A percentile compares a stretch with the other conserved stretches of the same genome.
These are phyloP conservation scores for Limanda limanda DNA, from an alignment of 2,113 vertebrate genomes.

Conservation along the genomic window DNA sequence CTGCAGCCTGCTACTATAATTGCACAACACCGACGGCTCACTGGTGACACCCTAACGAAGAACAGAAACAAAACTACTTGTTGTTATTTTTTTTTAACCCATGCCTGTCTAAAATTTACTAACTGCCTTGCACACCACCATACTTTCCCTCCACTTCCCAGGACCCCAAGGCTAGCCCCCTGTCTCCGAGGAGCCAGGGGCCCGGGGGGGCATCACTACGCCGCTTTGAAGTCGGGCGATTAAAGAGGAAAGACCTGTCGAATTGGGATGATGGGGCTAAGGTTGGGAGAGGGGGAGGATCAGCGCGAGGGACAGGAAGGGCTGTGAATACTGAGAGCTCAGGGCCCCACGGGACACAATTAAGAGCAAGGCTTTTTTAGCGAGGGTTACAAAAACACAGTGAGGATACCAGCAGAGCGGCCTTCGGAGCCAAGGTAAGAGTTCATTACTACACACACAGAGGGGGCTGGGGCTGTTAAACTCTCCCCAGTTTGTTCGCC, in stretches of 20 bases:
- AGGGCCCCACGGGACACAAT: slow-evolving; percentile 77
- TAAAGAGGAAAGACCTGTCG: slow-evolving; percentile 78
- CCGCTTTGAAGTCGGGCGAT: slow-evolving; percentile 77
- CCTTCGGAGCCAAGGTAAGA: slow-evolving; percentile 70
- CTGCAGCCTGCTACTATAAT: slow-evolving; percentile 39
- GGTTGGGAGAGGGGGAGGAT: slow-evolving; percentile 64
- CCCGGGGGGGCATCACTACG: slow-evolving; percentile 59
- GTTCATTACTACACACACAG: slow-evolving; percentile 65
- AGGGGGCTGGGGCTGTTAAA: slow-evolving; percentile 56
- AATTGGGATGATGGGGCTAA: slow-evolving; percentile 69
- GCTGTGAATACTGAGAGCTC: slow-evolving; percentile 68
- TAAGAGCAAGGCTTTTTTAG: slow-evolving; percentile 74
- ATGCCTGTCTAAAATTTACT: slow-evolving; percentile 40
- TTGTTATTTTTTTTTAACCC: slow-evolving; percentile 61
- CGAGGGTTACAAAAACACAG: slow-evolving; percentile 78
- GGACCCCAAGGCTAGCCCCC: slow-evolving; percentile 56
- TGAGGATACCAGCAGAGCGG: slow-evolving; percentile 62
- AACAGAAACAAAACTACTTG: slow-evolving; percentile 52
- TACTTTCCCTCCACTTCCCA: slow-evolving; percentile 66
- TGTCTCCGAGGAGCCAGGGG: slow-evolving; percentile 56
- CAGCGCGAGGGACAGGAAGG: slow-evolving; percentile 72
- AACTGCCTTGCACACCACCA: slow-evolving; percentile 26
- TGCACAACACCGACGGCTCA: slow-evolving; percentile 30
- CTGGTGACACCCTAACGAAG: slow-evolving; percentile 25
- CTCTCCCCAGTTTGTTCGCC: slow-evolving; percentile 42